These are phyloP conservation scores for Caenorhabditis sp. DNA, from an alignment of 2,888 invertebrate species.

Conservation along the genomic window DNA sequence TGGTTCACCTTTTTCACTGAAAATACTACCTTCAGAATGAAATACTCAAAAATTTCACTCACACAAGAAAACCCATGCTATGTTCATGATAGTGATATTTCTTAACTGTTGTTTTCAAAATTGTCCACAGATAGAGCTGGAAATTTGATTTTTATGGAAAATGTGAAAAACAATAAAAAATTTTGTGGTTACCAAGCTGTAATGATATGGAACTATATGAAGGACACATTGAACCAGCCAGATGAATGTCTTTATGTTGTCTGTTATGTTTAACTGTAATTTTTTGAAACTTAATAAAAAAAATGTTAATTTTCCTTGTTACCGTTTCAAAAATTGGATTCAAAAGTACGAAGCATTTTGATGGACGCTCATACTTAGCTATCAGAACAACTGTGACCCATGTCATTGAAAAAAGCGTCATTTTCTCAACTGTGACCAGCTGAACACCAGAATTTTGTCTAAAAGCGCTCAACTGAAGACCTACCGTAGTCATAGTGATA, in stretches of 20 bases:
- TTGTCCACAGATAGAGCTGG: background rate
- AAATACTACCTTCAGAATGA: background rate
- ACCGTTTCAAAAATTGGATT: conserved; percentile 40
- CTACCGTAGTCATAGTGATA: conserved; percentile 8
- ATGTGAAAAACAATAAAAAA: background rate
- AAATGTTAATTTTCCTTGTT: background rate
- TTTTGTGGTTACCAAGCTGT: background rate
- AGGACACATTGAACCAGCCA: background rate
- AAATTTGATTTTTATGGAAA: too few species aligned
- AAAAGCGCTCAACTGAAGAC: background rate
- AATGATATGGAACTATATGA: background rate
- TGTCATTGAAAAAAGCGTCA: conserved; percentile 8
- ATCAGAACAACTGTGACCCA: background rate
- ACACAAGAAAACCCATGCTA: background rate
- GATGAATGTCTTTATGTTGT: background rate
- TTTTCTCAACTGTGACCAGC: background rate
- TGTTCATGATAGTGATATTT: background rate
- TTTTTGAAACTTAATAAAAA: too few species aligned
- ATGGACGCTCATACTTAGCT: background rate
- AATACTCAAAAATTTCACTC: background rate
- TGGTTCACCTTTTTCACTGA: background rate
- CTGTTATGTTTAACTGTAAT: background rate
- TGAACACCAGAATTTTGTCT: too few species aligned
- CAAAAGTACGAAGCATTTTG: conserved; percentile 30
- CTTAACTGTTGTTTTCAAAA: background rate